Percentiles rank a stretch among this genome's conserved stretches.
phyloP scores from a whole-genome alignment of 2,888 invertebrate genomes.

The Griposia aprilina region DNA sequence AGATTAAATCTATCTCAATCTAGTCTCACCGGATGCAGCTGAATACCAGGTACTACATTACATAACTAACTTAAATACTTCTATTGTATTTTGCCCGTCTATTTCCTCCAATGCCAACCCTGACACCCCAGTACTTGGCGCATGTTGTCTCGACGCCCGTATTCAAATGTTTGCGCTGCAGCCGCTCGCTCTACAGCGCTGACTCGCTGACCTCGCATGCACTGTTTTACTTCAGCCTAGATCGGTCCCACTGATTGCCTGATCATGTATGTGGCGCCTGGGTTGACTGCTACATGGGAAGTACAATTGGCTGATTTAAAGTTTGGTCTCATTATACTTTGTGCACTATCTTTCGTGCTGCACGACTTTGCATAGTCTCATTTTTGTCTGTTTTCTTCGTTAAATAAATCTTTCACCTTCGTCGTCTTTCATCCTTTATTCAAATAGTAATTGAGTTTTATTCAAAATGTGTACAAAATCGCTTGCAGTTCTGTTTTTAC shows the following conservation, averaged over 20 bases:
- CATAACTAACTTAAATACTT: neutral
- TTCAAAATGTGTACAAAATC: neutral
- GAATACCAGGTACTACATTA: neutral
- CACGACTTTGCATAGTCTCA: neutral
- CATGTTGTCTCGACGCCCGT: slow-evolving; percentile 33
- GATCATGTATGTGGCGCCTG: slow-evolving; percentile 29
- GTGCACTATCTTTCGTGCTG: neutral
- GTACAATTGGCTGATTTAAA: slow-evolving; percentile 27
- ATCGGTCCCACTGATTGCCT: slow-evolving; percentile 29
- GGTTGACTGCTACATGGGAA: slow-evolving; percentile 19
- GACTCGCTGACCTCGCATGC: slow-evolving; percentile 28
- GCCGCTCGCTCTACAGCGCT: slow-evolving; percentile 30
- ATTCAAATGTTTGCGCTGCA: slow-evolving; percentile 58
- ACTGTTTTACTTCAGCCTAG: slow-evolving; percentile 24
- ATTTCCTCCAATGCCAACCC: slow-evolving; percentile 30
- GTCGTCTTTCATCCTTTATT: neutral
- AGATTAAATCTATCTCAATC: neutral
- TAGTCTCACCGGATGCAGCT: neutral
- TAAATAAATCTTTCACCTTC: neutral
- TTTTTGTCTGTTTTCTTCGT: neutral
- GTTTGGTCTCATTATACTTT: slow-evolving; percentile 14
- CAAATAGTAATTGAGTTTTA: neutral
- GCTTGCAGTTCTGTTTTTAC: neutral
- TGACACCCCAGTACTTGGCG: neutral
- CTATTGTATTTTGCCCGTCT: neutral